Conservation (phyloP, 64 coral and sea anemone genomes). For the Exaiptasia diaphana region DNA sequence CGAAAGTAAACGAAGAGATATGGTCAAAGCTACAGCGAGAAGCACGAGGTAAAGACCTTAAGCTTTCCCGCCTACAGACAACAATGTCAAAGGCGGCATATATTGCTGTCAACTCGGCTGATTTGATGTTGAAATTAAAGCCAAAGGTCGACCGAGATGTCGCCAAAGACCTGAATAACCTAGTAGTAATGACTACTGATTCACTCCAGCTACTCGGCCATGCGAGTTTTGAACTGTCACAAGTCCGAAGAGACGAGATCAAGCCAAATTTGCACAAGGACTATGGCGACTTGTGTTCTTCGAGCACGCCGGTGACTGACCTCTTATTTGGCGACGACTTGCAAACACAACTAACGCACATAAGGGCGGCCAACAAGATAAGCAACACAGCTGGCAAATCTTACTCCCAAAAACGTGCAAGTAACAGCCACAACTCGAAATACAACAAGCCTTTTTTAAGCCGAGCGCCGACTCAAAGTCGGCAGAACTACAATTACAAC, state of each 20-base stretch:
- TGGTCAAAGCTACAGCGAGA: slow-evolving; percentile 15
- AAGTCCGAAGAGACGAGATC: neutral
- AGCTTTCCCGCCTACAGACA: slow-evolving; percentile 21
- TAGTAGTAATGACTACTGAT: slow-evolving; percentile 3
- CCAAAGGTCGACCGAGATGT: neutral
- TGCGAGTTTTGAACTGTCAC: slow-evolving; percentile 2
- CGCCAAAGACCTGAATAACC: neutral
- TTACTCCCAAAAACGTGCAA: neutral
- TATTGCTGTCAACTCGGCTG: slow-evolving; percentile 2
- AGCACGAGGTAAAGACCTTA: slow-evolving; percentile 27
- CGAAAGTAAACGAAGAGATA: slow-evolving; percentile 54
- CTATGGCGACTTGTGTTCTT: slow-evolving; percentile 10
- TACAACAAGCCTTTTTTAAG: neutral
- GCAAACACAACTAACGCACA: slow-evolving; percentile 8
- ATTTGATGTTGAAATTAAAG: slow-evolving; percentile 1
- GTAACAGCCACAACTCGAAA: neutral
- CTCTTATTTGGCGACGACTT: slow-evolving; percentile 26
- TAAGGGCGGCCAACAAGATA: neutral
- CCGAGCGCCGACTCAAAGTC: neutral
- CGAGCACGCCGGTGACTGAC: slow-evolving; percentile 6
- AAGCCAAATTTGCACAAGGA: slow-evolving; percentile 20
- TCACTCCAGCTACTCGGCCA: neutral
- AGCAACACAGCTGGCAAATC: neutral
- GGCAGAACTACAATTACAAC: neutral
- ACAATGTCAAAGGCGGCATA: neutral